Evolutionary conservation across 2,797 vertebrate genomes (phyloP).

Genomic region (Brotogeris chrysoptera): DNA sequence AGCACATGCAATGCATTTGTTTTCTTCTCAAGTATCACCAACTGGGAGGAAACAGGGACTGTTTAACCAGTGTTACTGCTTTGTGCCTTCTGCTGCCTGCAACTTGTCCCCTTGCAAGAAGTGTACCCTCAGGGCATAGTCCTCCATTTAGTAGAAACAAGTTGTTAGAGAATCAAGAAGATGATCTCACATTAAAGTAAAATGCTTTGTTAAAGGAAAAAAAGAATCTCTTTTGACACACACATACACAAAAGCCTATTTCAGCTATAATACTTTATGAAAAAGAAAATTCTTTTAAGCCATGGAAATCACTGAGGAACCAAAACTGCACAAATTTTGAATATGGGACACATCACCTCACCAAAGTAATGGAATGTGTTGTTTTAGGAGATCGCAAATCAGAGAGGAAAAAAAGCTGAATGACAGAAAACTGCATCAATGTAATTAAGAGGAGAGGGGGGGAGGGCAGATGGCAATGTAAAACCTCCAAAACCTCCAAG

Average conservation of each 20-base stretch:
- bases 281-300: neutral
- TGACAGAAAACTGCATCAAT: neutral
- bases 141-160: neutral
- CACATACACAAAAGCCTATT: neutral
- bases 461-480: rapidly evolving
- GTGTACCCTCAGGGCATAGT: neutral
- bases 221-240: neutral
- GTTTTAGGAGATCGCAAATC: neutral
- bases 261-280: neutral
- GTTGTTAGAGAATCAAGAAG: neutral
- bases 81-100: neutral
- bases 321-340: neutral
- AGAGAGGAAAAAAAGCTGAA: neutral
- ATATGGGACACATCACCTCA: neutral
- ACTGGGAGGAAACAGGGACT: neutral
- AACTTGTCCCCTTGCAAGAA: neutral
- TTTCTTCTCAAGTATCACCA: neutral
- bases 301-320: neutral
- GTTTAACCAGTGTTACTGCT: neutral
- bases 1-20: neutral
- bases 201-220: neutral
- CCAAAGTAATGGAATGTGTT: neutral
- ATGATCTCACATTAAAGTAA: neutral
- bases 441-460: rapidly evolving
- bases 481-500: neutral